Percentiles rank a stretch among this genome's conserved stretches.
phyloP scores from a whole-genome alignment of 2,888 invertebrate genomes.

The Phasia obesa region DNA sequence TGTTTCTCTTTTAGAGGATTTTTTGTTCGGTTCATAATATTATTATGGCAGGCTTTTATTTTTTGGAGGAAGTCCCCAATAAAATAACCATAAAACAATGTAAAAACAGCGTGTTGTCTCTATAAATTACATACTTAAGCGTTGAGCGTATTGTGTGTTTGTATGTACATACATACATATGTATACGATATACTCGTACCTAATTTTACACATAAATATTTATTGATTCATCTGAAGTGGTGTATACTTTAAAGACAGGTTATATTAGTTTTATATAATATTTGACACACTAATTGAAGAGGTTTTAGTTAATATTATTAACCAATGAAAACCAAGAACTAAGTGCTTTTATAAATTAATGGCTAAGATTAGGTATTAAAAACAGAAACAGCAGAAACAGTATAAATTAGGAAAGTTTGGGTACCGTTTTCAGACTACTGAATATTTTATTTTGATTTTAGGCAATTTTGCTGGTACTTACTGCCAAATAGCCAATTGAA shows the following conservation, averaged over 20 bases:
- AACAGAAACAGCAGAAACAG: too few species aligned
- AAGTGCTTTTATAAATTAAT: too few species aligned
- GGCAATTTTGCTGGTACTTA: too few species aligned
- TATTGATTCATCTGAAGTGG: slow-evolving; percentile 1
- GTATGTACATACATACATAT: not conserved
- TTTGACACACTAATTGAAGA: not conserved
- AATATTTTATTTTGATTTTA: too few species aligned
- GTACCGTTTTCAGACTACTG: too few species aligned
- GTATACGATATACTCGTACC: not conserved
- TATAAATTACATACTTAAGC: slow-evolving; percentile 73
- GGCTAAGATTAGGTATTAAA: too few species aligned
- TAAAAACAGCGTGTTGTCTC: slow-evolving; percentile 66
- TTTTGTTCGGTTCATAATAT: slow-evolving; percentile 16
- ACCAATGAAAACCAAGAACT: too few species aligned
- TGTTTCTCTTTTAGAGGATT: slow-evolving; percentile 9
- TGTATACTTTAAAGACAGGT: not conserved
- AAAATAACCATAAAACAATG: slow-evolving; percentile 74
- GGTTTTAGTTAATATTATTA: not conserved
- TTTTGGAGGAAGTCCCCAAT: slow-evolving; percentile 76
- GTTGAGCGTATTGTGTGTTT: slow-evolving; percentile 50
- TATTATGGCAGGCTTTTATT: slow-evolving; percentile 29
- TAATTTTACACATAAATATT: slow-evolving; percentile 20
- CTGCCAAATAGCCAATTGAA: too few species aligned
- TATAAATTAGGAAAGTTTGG: too few species aligned
- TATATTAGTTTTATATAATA: not conserved